Conservation (phyloP, 2,113 vertebrate species). For the Motacilla alba region DNA sequence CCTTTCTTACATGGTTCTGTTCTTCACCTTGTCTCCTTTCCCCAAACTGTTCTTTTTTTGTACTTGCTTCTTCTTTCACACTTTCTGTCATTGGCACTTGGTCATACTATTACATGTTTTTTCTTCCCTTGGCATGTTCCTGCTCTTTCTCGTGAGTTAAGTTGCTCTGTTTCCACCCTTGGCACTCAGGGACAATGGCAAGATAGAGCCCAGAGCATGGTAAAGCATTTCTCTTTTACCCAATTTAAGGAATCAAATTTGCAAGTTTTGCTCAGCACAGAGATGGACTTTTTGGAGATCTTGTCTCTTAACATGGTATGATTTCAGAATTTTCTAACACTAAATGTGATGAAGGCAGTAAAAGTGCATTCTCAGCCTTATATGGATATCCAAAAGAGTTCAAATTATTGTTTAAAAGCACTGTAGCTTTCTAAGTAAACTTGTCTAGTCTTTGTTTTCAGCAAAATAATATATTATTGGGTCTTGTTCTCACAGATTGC, state of each 20-base stretch:
- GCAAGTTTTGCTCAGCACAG: background rate
- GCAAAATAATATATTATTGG: background rate
- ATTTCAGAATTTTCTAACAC: background rate
- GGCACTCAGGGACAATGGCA: background rate
- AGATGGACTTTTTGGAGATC: background rate
- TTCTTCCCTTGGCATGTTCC: background rate
- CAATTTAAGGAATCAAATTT: background rate
- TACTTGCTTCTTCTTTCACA: background rate
- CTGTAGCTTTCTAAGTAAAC: background rate
- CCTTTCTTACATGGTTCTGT: background rate
- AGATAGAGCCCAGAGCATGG: background rate
- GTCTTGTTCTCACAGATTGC: background rate
- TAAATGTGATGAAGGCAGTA: background rate
- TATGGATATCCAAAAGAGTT: background rate
- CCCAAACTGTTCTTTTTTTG: background rate
- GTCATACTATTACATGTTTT: background rate
- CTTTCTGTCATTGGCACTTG: background rate
- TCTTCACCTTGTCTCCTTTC: background rate
- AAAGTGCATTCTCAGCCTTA: background rate
- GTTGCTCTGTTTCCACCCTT: background rate
- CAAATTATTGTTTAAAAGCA: background rate
- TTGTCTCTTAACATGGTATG: background rate
- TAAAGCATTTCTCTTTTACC: background rate
- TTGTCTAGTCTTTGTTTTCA: background rate
- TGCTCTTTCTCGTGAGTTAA: background rate